These are phyloP conservation scores for Ursus arctos DNA, from an alignment of 2,113 vertebrate genomes.

Conservation along the genomic window DNA sequence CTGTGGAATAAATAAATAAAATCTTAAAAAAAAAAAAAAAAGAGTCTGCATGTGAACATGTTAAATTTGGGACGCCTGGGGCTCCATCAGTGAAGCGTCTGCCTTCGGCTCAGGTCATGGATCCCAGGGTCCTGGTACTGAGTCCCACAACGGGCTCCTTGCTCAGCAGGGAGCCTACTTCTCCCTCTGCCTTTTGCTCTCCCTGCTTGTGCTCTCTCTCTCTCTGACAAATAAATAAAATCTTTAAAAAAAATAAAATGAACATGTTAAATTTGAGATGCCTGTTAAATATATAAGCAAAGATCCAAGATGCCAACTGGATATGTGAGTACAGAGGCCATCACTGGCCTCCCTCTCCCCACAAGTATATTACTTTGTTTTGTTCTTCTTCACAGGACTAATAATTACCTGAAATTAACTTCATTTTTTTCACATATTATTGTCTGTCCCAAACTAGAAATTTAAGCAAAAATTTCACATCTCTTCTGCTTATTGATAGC, in stretches of 20 bases:
- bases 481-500: background rate
- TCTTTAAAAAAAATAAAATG: background rate
- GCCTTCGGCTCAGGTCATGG: no score
- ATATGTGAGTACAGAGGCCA: background rate
- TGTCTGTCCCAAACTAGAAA: background rate
- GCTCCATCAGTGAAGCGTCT: background rate
- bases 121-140: background rate
- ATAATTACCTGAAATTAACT: background rate
- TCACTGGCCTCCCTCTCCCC: background rate
- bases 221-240: background rate
- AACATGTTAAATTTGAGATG: background rate
- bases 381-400: slow-evolving; percentile 9
- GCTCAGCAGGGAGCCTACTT: background rate
- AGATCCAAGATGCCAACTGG: background rate
- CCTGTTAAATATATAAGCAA: background rate
- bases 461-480: background rate
- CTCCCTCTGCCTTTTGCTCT: background rate
- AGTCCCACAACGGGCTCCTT: background rate
- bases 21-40: no score
- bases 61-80: background rate
- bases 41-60: background rate
- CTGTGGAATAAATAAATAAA: no score
- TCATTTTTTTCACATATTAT: background rate
- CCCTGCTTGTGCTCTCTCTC: background rate
- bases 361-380: background rate